A percentile compares a stretch with the other conserved stretches of the same genome.
These are phyloP conservation scores for Xiphydria camelus DNA, from an alignment of 2,888 invertebrate species.

Conservation along the genomic window DNA sequence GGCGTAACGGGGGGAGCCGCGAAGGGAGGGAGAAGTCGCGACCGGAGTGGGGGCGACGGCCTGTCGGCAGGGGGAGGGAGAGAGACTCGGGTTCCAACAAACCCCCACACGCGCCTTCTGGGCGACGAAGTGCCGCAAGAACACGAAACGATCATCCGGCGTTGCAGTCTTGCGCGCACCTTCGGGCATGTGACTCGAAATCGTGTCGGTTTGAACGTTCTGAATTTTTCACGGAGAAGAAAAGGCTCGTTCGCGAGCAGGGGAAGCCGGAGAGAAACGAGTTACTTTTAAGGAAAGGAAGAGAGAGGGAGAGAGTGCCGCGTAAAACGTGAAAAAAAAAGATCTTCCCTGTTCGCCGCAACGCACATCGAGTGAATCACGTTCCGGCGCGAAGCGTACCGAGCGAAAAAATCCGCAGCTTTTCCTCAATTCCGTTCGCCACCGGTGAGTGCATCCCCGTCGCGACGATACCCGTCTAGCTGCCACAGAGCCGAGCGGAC, in stretches of 20 bases:
- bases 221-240: not conserved
- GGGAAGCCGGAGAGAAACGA: not conserved
- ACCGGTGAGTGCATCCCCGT: not conserved
- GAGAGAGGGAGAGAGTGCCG: not conserved
- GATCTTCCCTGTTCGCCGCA: no score
- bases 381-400: not conserved
- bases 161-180: slow-evolving; percentile 32
- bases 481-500: no score
- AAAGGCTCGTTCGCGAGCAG: not conserved
- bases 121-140: slow-evolving; percentile 11
- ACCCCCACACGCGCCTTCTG: slow-evolving; percentile 19
- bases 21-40: slow-evolving; percentile 14
- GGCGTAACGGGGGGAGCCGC: slow-evolving; percentile 12
- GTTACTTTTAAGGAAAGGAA: not conserved
- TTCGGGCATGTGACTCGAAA: slow-evolving; percentile 16
- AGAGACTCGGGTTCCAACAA: slow-evolving; percentile 11
- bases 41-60: slow-evolving; percentile 16
- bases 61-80: slow-evolving; percentile 7
- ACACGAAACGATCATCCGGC: slow-evolving; percentile 19
- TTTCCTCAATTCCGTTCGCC: slow-evolving; percentile 6
- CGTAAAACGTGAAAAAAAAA: no score
- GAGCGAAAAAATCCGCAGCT: slow-evolving; percentile 5
- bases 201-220: slow-evolving; percentile 2
- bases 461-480: no score
- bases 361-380: not conserved